Evolutionary conservation across 2,888 invertebrate species (phyloP).

Genomic region (Ophraella communa): DNA sequence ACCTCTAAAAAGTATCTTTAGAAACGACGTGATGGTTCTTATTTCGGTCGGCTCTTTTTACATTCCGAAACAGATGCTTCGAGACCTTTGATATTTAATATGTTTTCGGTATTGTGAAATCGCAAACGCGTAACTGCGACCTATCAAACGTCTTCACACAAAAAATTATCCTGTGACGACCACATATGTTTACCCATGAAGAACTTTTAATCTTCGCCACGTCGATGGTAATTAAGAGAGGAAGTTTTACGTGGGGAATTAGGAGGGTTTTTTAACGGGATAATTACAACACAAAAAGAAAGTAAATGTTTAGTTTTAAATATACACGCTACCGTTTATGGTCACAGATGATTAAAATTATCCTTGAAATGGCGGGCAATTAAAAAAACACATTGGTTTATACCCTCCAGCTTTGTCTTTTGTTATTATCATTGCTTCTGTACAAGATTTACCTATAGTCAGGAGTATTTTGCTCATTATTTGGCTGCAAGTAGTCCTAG

Average conservation of each 20-base stretch:
- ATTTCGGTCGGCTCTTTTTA: conserved; percentile 36
- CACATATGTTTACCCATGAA: conserved; percentile 30
- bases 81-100: conserved; percentile 46
- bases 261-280: not conserved
- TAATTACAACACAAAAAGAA: too few species aligned
- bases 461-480: too few species aligned
- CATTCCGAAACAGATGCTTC: conserved; percentile 39
- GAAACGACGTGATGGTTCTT: conserved; percentile 13
- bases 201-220: conserved; percentile 12
- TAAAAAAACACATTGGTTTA: too few species aligned
- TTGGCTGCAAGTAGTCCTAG: too few species aligned
- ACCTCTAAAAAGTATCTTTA: conserved; percentile 37
- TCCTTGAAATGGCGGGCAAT: too few species aligned
- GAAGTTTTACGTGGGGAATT: not conserved
- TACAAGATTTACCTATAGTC: too few species aligned
- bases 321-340: too few species aligned
- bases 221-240: conserved; percentile 17
- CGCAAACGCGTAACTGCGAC: conserved; percentile 40
- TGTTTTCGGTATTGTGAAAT: conserved; percentile 27
- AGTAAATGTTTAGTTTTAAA: too few species aligned
- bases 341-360: too few species aligned
- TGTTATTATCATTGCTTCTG: too few species aligned
- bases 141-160: conserved; percentile 40
- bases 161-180: conserved; percentile 22
- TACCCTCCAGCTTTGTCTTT: too few species aligned